phyloP scores from a whole-genome alignment of 2,888 invertebrate species.

The Hydrotaea cyrtoneurina region DNA sequence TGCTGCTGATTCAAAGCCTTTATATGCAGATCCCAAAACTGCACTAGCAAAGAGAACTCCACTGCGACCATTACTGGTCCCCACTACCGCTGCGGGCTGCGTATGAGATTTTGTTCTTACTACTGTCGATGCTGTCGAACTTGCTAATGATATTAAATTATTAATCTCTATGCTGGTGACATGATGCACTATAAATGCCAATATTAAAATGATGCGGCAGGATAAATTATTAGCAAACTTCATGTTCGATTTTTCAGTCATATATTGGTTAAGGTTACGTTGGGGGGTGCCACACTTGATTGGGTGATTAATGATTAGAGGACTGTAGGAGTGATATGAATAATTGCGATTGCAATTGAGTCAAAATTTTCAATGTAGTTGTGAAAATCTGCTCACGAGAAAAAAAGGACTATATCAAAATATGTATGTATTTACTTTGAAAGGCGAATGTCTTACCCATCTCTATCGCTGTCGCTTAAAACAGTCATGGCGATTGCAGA shows the following conservation, averaged over 20 bases:
- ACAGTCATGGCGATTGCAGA: slow-evolving; percentile 28
- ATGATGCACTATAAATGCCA: slow-evolving; percentile 56
- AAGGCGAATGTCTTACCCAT: slow-evolving; percentile 31
- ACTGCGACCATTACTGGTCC: neutral
- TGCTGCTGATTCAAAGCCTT: slow-evolving; percentile 56
- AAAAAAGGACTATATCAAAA: slow-evolving; percentile 35
- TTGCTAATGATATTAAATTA: slow-evolving; percentile 48
- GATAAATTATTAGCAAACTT: slow-evolving; percentile 24
- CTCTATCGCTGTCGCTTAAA: slow-evolving; percentile 30
- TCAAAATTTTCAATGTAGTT: slow-evolving; percentile 7
- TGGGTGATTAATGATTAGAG: neutral
- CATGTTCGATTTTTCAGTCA: slow-evolving; percentile 25
- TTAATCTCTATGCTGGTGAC: slow-evolving; percentile 58
- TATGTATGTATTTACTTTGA: slow-evolving; percentile 35
- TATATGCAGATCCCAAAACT: slow-evolving; percentile 6
- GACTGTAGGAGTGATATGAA: slow-evolving; percentile 17
- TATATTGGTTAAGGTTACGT: neutral
- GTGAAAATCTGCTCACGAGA: slow-evolving; percentile 29
- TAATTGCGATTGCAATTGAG: slow-evolving; percentile 9
- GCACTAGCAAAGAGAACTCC: neutral
- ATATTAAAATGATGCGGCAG: slow-evolving; percentile 25
- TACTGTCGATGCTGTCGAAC: slow-evolving; percentile 51
- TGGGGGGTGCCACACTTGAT: slow-evolving; percentile 7
- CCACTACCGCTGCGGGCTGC: slow-evolving; percentile 34
- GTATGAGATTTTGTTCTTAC: slow-evolving; percentile 46